Evolutionary conservation across 1,140 invertebrate species (phyloP).

Genomic region (Thrips palmi): DNA sequence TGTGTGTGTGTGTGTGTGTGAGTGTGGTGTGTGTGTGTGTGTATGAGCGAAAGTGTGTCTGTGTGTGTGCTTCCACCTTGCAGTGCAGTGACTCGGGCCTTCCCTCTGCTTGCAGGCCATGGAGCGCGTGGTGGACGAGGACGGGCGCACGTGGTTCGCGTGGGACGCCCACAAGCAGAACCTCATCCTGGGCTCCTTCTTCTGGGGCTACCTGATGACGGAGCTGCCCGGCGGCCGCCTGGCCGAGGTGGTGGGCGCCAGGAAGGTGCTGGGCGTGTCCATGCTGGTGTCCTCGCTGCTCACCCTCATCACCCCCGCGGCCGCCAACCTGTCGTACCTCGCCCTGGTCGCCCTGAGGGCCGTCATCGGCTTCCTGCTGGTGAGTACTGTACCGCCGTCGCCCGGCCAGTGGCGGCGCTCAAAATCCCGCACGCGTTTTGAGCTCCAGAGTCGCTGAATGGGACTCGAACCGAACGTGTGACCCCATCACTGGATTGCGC

Average conservation of each 20-base stretch:
- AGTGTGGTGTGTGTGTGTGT: too few species aligned
- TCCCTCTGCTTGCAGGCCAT: too few species aligned
- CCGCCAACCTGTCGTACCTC: conserved; percentile 39
- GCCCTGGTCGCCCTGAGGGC: conserved; percentile 41
- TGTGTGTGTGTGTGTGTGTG: too few species aligned
- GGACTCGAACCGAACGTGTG: too few species aligned
- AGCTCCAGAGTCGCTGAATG: too few species aligned
- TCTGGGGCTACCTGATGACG: conserved; percentile 77
- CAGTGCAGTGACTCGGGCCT: too few species aligned
- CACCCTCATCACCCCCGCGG: conserved; percentile 61
- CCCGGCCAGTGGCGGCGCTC: too few species aligned
- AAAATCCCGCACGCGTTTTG: too few species aligned
- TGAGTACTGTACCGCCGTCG: conserved; percentile 15
- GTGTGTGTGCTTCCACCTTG: too few species aligned
- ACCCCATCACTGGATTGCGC: too few species aligned
- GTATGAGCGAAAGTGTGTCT: too few species aligned
- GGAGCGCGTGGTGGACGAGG: too few species aligned
- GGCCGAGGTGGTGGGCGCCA: conserved; percentile 64
- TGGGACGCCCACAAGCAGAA: conserved; percentile 60
- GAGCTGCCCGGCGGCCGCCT: conserved; percentile 73
- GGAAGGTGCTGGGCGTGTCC: conserved; percentile 64
- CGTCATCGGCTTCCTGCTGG: conserved; percentile 50
- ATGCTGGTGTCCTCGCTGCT: conserved; percentile 64
- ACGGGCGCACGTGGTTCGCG: conserved; percentile 28
- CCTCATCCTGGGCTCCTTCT: conserved; percentile 65